Evolutionary conservation across 1,140 invertebrate species (phyloP), one percentile per base, ranked within the genome.

Genomic region (Drosophila azteca): DNA sequence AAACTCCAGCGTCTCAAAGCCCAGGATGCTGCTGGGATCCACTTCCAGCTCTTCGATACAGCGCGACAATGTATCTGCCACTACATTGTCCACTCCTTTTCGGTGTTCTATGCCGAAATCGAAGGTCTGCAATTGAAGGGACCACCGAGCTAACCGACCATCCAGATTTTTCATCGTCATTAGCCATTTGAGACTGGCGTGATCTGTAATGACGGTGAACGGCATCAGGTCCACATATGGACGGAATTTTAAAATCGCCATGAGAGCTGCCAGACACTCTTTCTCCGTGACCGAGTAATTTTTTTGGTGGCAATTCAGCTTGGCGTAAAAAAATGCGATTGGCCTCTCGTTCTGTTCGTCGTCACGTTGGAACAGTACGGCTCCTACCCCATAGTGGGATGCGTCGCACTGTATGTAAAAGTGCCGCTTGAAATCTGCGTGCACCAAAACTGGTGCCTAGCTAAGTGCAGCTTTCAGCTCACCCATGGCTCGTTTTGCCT

Each of bases 61-160:
- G 8, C 17, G 26, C 0, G 39, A 66, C 9, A 51, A 6, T 2
- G 26, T 51, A 20, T 60, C 46, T 9, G 55, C 63, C 24, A 51
- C 48, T 2, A 58, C 11, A 11, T 59, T 66, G 0, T 66, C 46
- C 2, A 26, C 29, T 6, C 54, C 54, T 29, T 66, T 51, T 1
- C 53, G 22, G 4, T 65, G 53, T 4, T 29, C 17, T 1, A 50
- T 57, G 1, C 11, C 11, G 7, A 31, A 44, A 15, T 52, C 22
- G n/a, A 29, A 48, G 1, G 44, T 29, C 0, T 61, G 58, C 22
- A 50, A 5, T 6, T 50, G 44, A 7, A 20, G 2, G 17, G 29
- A 51, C 29, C 49, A 55, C 0, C 35, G 35, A 17, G 41, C 15
- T 24, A 11, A 45, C 3, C 22, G 29, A 31, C 64, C 55, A 51